Evolutionary conservation across 2,113 vertebrate genomes (phyloP).

Genomic region (Axis porcinus): DNA sequence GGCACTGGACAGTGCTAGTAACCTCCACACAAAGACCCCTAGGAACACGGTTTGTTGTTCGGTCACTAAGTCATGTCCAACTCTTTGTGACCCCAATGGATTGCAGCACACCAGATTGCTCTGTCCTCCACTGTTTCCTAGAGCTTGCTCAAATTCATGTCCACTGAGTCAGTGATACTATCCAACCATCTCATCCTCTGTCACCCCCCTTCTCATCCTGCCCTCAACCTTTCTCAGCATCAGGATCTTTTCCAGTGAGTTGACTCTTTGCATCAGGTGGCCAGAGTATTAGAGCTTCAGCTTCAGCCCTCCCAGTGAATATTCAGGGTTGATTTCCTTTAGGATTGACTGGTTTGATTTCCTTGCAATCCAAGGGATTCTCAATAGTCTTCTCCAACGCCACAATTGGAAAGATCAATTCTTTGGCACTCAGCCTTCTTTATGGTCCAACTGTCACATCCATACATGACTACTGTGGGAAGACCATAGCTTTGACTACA

Average conservation of each 20-base stretch:
- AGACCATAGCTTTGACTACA: background rate
- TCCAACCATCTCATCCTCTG: background rate
- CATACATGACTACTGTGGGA: background rate
- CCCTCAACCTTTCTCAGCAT: background rate
- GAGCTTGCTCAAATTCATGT: background rate
- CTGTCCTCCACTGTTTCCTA: background rate
- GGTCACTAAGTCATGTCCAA: background rate
- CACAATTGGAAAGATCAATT: background rate
- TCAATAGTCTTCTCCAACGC: background rate
- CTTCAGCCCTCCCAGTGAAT: background rate
- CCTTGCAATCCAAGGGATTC: background rate
- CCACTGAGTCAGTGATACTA: background rate
- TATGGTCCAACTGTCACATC: background rate
- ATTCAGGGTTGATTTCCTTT: background rate
- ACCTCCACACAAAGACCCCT: background rate
- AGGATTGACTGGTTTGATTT: background rate
- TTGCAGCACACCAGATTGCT: background rate
- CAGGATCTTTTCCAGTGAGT: background rate
- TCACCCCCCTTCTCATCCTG: background rate
- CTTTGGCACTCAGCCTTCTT: background rate
- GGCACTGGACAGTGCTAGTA: background rate
- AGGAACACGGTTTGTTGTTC: background rate
- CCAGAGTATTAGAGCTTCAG: background rate
- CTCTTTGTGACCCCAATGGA: background rate
- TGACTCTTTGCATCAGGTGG: background rate